Conservation (phyloP, 2,888 invertebrate species). For the Drosophila algonquin region DNA sequence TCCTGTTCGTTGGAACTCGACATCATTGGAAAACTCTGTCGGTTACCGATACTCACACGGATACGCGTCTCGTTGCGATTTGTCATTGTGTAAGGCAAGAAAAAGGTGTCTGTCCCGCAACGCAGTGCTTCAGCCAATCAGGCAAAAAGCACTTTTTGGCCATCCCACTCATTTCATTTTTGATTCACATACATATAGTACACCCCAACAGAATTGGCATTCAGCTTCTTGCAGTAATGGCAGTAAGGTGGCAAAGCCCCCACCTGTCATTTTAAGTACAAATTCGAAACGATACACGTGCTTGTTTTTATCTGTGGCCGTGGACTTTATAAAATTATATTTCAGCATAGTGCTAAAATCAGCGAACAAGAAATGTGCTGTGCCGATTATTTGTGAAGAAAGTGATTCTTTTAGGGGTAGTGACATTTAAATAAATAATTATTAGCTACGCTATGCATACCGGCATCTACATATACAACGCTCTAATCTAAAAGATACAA, state of each 20-base stretch:
- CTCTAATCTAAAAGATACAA: too few species aligned
- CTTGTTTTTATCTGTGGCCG: background rate
- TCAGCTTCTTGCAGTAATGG: constrained; percentile 22
- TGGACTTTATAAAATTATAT: background rate
- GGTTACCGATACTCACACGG: constrained; percentile 21
- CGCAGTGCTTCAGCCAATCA: constrained; percentile 55
- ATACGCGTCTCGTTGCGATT: constrained; percentile 31
- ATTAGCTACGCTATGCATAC: background rate
- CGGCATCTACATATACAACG: too few species aligned
- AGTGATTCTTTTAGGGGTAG: background rate
- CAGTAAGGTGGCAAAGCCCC: constrained; percentile 38
- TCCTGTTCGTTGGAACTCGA: constrained; percentile 4
- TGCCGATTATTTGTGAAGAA: background rate
- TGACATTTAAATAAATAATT: background rate
- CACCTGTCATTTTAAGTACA: constrained; percentile 2
- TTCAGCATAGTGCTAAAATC: background rate
- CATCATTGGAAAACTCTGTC: background rate
- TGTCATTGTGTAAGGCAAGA: constrained; percentile 54
- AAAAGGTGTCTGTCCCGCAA: constrained; percentile 38
- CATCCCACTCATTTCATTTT: constrained; percentile 28
- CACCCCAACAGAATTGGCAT: constrained; percentile 9
- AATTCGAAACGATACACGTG: background rate
- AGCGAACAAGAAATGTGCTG: background rate
- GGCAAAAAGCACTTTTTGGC: constrained; percentile 37
- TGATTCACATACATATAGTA: background rate